Evolutionary conservation across 2,113 vertebrate species (phyloP), one percentile per base, ranked within the genome.

Genomic region (Turnix velox): DNA sequence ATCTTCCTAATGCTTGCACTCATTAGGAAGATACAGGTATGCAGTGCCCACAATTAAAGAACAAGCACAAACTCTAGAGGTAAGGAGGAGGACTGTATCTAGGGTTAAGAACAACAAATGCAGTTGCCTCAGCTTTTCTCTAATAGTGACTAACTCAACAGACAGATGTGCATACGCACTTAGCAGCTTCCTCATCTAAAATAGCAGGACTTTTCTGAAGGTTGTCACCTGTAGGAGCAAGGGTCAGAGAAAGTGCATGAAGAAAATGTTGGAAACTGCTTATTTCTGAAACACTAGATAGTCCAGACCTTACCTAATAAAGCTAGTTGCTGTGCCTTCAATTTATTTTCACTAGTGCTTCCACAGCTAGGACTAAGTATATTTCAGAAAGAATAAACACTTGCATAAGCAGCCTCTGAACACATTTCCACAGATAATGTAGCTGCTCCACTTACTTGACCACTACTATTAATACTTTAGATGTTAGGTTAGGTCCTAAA

Each of bases 161-260:
- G n/a, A 13, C 1, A 58, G 2, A 35, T 0, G 14, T 33, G 58
- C 28, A 9, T 9, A 84, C 0, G 0, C 52, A 61, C 46, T 68
- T 14, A 3, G 33, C 7, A 65, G 62, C 30, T 13, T 77, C 63
- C 68, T 73, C 87, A 92, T 78, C 76, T 95, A 86, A 67, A 86
- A 8, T 24, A 88, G 61, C 28, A 88, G 33, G 22, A 46, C 31
- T 84, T 81, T 51, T 43, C 57, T 61, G 54, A 71, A 74, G 55
- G n/a, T 33, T 86, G 20, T 18, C 20, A 63, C 28, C 40, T 78
- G 25, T 9, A 88, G 28, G 9, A 85, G 25, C 43, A 93, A 86
- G 18, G 42, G 40, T 49, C 76, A 92, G 31, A 92, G 45, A 86
- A 71, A 39, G 4, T 5, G 1, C 66, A 49, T 67, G 23, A 93